Conservation (phyloP, 2,797 vertebrate genomes). For the Threskiornis aethiopicus region DNA sequence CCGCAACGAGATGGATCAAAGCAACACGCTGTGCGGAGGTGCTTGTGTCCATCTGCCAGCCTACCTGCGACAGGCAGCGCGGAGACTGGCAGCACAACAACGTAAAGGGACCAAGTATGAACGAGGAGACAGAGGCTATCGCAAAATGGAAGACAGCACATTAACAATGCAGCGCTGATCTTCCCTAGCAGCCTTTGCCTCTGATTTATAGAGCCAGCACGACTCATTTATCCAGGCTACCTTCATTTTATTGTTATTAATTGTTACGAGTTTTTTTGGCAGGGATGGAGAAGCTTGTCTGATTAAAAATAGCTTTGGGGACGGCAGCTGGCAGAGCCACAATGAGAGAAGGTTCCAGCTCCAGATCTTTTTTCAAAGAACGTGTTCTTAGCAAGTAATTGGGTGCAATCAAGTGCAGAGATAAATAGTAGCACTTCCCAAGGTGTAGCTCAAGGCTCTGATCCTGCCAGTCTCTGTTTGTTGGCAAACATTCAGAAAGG, state of each 20-base stretch:
- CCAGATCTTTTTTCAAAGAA: conserved; percentile 42
- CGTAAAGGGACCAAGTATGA: neutral
- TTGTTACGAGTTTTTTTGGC: conserved; percentile 27
- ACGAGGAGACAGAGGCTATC: neutral
- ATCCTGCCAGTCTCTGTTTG: neutral
- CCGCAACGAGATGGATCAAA: neutral
- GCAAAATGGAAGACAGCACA: neutral
- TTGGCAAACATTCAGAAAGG: neutral
- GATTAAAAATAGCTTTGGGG: conserved; percentile 64
- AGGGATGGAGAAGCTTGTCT: neutral
- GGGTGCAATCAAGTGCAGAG: conserved; percentile 33
- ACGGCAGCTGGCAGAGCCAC: conserved; percentile 33
- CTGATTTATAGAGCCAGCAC: conserved; percentile 2
- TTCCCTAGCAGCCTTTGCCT: neutral
- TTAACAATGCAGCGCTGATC: neutral
- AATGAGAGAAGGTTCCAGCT: conserved; percentile 7
- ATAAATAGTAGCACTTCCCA: neutral
- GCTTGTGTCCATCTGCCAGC: conserved; percentile 38
- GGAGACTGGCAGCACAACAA: neutral
- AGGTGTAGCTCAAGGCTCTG: conserved; percentile 34
- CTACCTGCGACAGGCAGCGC: neutral
- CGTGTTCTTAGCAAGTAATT: conserved; percentile 25
- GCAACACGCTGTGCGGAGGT: neutral
- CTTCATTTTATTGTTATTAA: conserved; percentile 54
- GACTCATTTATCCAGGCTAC: neutral